Evolutionary conservation across 2,797 vertebrate genomes (phyloP), one percentile per base, ranked within the genome.

Genomic region (Triplophysa yarkandensis): DNA sequence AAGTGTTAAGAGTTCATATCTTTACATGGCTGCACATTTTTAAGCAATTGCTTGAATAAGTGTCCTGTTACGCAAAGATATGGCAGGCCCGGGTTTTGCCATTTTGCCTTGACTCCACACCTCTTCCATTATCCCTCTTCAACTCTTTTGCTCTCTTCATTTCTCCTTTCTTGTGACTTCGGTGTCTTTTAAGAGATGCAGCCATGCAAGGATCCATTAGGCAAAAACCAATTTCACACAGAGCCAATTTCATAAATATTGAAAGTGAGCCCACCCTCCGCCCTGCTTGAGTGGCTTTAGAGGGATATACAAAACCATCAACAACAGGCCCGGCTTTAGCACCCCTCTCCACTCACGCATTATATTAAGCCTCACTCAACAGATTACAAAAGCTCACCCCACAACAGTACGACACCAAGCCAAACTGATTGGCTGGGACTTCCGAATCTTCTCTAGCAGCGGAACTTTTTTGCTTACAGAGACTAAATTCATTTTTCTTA

Each of bases 191-290:
- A 90, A 87, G 82, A 83, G 19, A 83, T 60, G 87, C 90, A 91
- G 84, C 89, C 90, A 91, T 88, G 91, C 92, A 92, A 81, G 84
- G 86, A 90, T 90, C 91, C 90, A 93, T 93, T 92, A 92, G 88
- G 90, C 88, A 91, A 91, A 93, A 93, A 92, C 86, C 91, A 92
- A 93, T 93, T 93, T 92, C 92, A 93, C 91, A 93, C 89, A 82
- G 89, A 92, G 87, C 88, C 90, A 92, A 91, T 93, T 92, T 92
- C 91, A 92, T 93, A 92, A 93, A 93, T 93, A 93, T 93, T 90
- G 90, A 92, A 90, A 87, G 88, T 80, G 83, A 85, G 81, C 84
- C 87, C 85, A 90, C 90, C 89, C 91, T 90, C 86, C 84, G 86
- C 86, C 81, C 84, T 89, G 89, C 89, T 87, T 87, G 87, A 88